Conservation (phyloP, 2,888 invertebrate species). For the Diaphora mendica region DNA sequence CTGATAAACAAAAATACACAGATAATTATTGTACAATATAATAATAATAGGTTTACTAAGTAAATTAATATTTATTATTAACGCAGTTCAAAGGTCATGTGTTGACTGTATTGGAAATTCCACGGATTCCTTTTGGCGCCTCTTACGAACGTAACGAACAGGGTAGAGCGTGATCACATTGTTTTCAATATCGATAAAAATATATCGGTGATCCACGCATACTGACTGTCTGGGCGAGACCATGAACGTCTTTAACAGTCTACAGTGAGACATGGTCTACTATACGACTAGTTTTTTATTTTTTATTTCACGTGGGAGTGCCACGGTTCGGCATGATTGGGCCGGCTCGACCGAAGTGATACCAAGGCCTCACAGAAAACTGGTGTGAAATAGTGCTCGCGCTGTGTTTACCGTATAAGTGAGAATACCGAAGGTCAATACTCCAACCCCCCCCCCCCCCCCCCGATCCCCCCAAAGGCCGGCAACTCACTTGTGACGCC, state of each 20-base stretch:
- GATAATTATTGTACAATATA: background rate
- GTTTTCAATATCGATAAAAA: background rate
- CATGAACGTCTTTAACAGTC: background rate
- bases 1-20: background rate
- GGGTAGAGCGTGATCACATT: background rate
- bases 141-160: background rate
- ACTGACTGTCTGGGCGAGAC: background rate
- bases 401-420: no score
- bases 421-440: no score
- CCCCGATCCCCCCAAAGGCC: no score
- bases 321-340: no score
- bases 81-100: background rate
- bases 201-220: background rate
- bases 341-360: no score
- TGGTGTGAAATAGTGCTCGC: no score
- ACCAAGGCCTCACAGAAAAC: no score
- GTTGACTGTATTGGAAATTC: background rate
- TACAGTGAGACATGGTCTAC: no score
- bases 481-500: no score
- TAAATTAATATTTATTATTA: background rate
- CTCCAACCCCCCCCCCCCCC: no score
- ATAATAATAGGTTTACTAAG: background rate
- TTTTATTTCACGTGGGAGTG: no score
- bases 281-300: no score
- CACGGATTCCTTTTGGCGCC: conserved; percentile 1